Percentiles rank a stretch among this genome's conserved stretches.
Conservation (phyloP, 2,797 vertebrate genomes). For the Scomberomorus guttatus region DNA sequence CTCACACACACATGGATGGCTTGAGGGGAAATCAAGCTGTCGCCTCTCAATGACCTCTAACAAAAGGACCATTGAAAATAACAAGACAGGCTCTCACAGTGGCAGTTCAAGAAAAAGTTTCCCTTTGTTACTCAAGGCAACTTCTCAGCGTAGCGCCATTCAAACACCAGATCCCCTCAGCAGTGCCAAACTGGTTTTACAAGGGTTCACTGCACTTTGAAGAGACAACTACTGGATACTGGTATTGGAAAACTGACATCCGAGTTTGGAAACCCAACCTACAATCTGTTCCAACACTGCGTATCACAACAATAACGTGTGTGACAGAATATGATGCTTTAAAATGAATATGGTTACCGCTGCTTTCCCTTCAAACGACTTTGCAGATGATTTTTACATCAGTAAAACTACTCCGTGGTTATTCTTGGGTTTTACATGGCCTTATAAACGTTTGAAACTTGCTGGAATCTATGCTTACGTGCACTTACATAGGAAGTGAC, state of each 20-base stretch:
- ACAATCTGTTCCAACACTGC: conserved; percentile 35
- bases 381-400: conserved; percentile 65
- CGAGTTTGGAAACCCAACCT: conserved; percentile 36
- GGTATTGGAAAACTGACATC: conserved; percentile 45
- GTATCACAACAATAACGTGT: conserved; percentile 35
- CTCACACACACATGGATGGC: conserved; percentile 58
- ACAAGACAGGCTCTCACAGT: conserved; percentile 75
- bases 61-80: conserved; percentile 84
- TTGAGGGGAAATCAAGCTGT: conserved; percentile 79
- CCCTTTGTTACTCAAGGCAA: conserved; percentile 69
- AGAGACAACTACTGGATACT: conserved; percentile 39
- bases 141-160: conserved; percentile 57
- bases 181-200: conserved; percentile 49
- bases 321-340: conserved; percentile 30
- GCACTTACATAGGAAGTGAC: conserved; percentile 49
- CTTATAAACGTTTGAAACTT: conserved; percentile 62
- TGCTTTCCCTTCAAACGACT: conserved; percentile 28
- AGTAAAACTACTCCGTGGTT: conserved; percentile 40
- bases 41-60: conserved; percentile 77
- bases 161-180: conserved; percentile 53
- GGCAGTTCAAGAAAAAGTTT: conserved; percentile 70
- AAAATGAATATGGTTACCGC: conserved; percentile 34
- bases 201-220: conserved; percentile 50
- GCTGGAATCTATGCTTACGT: conserved; percentile 10
- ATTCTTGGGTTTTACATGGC: conserved; percentile 59